Evolutionary conservation across 2,888 invertebrate genomes (phyloP), one percentile per base, ranked within the genome.

Genomic region (Osedax fenrisi): DNA sequence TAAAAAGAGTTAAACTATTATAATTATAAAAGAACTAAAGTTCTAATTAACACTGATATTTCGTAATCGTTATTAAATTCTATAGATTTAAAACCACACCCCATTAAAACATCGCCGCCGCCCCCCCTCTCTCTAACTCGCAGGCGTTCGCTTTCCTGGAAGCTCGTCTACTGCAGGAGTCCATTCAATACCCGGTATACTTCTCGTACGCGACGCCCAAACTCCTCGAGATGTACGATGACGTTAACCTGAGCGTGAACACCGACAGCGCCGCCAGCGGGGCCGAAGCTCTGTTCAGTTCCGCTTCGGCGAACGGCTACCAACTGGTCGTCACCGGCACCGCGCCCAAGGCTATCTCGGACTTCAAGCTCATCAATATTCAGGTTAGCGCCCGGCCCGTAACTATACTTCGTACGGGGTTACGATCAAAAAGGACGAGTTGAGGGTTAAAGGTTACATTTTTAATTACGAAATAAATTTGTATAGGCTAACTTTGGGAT

Each of bases 281-380:
- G 0, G 85, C 91, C 13, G 90, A 91, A 87, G 92, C 92, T 3
- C 87, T 95, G 84, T 85, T 93, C 76, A 90, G 90, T 81, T 90
- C 92, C 17, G 89, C 94, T n/a, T 90, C 92, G 22, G 93, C 92
- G 0, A 94, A 94, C 86, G 94, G 95, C 10, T 95, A 94, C 86
- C 95, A 95, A 86, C 89, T 93, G 81, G 91, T 92, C 77, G 90
- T 94, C 26, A 88, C 90, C 76, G 89, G 91, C 3, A 87, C 89
- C 23, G 89, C 89, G 77, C 89, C 90, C 26, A 86, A 88, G 73
- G 87, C 89, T 2, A 89, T 90, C 81, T 86, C 89, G 78, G 92
- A 93, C 80, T 89, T 91, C 27, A 91, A 91, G 84, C 89, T 95
- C 22, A 89, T 90, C n/a, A 92, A 91, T 2, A 87, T 96, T 74